Percentiles rank a stretch among this genome's conserved stretches.
These are phyloP conservation scores for Ardeotis arabs DNA, from an alignment of 2,113 vertebrate genomes.

Conservation along the genomic window DNA sequence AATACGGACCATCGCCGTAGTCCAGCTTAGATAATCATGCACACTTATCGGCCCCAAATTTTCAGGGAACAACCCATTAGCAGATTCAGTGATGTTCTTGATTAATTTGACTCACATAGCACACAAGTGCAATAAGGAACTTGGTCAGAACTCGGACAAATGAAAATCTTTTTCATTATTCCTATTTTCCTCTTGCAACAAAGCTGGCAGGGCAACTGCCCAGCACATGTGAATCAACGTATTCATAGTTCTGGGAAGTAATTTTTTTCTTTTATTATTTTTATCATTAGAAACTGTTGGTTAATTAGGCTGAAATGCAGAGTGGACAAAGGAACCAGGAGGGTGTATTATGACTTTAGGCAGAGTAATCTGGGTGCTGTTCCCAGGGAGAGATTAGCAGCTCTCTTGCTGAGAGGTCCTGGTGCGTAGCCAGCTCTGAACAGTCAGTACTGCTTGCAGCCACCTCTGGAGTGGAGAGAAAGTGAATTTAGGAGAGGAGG, in stretches of 20 bases:
- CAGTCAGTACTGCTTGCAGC: neutral
- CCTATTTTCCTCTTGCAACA: neutral
- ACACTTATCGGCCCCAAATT: neutral
- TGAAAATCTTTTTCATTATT: neutral
- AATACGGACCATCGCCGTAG: neutral
- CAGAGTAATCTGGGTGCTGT: constrained; percentile 19
- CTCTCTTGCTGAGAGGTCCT: neutral
- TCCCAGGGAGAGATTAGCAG: constrained; percentile 3
- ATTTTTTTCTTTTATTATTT: neutral
- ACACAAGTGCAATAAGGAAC: neutral
- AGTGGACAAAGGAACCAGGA: constrained; percentile 4
- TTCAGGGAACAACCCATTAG: neutral
- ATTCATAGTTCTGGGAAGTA: neutral
- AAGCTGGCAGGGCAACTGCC: neutral
- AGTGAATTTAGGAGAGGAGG: neutral
- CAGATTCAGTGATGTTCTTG: neutral
- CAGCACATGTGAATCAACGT: neutral
- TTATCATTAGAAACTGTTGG: neutral
- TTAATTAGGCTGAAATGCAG: constrained; percentile 3
- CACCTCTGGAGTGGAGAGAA: neutral
- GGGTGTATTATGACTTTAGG: constrained; percentile 15
- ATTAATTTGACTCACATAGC: neutral
- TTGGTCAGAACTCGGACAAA: neutral
- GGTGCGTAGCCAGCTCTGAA: neutral
- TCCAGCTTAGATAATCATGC: neutral